A percentile compares a stretch with the other conserved stretches of the same genome.
Evolutionary conservation across 2,113 vertebrate genomes (phyloP).

Genomic region (Ifrita kowaldi): DNA sequence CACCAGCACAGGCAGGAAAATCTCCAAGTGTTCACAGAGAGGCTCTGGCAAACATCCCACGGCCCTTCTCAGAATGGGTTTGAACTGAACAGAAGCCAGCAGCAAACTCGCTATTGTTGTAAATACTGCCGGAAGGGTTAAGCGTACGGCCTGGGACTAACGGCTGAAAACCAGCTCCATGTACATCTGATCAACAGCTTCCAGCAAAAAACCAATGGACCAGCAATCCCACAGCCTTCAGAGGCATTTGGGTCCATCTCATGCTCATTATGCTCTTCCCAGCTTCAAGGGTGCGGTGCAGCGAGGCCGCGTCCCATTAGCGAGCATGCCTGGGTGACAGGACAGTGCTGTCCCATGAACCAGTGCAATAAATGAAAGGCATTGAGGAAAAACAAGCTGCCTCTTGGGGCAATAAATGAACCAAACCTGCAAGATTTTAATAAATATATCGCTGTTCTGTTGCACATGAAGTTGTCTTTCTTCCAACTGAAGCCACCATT

Average conservation of each 20-base stretch:
- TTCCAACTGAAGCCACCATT: background rate
- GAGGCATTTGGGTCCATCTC: background rate
- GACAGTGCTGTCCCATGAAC: background rate
- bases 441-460: background rate
- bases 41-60: background rate
- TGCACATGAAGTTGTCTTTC: background rate
- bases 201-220: background rate
- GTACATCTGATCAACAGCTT: background rate
- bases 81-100: background rate
- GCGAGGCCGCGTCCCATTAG: rapidly evolving
- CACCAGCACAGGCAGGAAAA: background rate
- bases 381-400: background rate
- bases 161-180: background rate
- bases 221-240: background rate
- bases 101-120: background rate
- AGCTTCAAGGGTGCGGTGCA: background rate
- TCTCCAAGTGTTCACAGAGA: background rate
- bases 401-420: background rate
- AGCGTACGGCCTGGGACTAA: background rate
- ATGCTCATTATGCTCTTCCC: background rate
- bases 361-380: background rate
- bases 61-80: background rate
- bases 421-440: background rate
- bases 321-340: rapidly evolving
- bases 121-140: background rate